A percentile compares a stretch with the other conserved stretches of the same genome.
These are phyloP conservation scores for Gobio occitaniae DNA, from an alignment of 2,797 vertebrate species.

Conservation along the genomic window DNA sequence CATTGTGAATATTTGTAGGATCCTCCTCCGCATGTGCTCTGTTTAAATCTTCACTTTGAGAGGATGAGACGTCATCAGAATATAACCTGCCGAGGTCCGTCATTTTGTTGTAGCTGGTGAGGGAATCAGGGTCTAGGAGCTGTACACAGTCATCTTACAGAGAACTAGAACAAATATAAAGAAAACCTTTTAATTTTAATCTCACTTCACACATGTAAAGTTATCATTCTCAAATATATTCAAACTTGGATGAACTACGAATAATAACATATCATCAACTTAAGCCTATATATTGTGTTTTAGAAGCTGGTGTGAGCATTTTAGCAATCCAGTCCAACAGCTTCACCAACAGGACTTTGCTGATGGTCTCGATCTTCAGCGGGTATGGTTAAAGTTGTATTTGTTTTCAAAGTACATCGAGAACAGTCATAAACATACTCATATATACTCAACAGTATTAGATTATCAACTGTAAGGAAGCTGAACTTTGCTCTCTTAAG, in stretches of 20 bases:
- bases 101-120: slow-evolving; percentile 61
- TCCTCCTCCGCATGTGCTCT: slow-evolving; percentile 24
- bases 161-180: not conserved
- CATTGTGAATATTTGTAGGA: slow-evolving; percentile 63
- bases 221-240: not conserved
- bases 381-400: not conserved
- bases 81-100: slow-evolving; percentile 59
- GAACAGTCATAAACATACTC: not conserved
- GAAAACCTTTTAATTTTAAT: not conserved
- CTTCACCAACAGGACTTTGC: not conserved
- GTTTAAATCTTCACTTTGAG: slow-evolving; percentile 57
- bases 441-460: not conserved
- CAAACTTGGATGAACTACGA: not conserved
- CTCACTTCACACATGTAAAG: not conserved
- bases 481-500: slow-evolving; percentile 41
- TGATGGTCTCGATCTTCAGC: not conserved
- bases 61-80: slow-evolving; percentile 52
- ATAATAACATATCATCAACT: not conserved
- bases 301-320: not conserved
- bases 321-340: not conserved
- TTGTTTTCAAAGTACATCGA: not conserved
- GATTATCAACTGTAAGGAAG: slow-evolving; percentile 45
- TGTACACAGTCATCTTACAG: not conserved
- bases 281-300: not conserved
- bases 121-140: not conserved